Conservation (phyloP, 92 coral and sea anemone genomes). For the Epizoanthus rinbou region DNA sequence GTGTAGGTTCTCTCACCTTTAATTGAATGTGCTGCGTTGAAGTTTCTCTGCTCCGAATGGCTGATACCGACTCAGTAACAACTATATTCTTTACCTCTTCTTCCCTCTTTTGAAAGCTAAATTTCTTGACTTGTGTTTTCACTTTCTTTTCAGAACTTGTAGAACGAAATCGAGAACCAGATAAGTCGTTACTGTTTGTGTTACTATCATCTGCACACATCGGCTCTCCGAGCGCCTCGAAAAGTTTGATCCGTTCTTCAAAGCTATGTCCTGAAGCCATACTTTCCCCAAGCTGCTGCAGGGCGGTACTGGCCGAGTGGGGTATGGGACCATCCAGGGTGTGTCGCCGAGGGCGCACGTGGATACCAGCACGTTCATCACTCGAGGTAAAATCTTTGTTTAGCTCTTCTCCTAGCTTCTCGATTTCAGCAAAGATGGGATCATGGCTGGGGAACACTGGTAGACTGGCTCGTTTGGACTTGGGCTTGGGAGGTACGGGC, state of each 20-base stretch:
- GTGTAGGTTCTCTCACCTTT: not conserved
- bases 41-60: not conserved
- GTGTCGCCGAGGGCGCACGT: slow-evolving; percentile 11
- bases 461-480: slow-evolving; percentile 33
- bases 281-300: slow-evolving; percentile 10
- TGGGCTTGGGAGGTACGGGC: slow-evolving; percentile 31
- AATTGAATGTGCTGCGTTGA: not conserved
- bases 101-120: not conserved
- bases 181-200: not conserved
- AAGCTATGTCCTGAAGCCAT: slow-evolving; percentile 22
- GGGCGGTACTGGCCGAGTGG: not conserved
- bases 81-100: not conserved
- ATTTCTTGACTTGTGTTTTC: not conserved
- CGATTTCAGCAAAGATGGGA: slow-evolving; percentile 25
- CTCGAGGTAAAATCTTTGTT: not conserved
- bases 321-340: slow-evolving; percentile 24
- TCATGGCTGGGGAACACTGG: slow-evolving; percentile 32
- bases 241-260: slow-evolving; percentile 29
- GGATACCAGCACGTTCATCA: not conserved
- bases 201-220: not conserved
- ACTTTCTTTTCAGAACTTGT: not conserved
- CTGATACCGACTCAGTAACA: not conserved
- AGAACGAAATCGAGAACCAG: not conserved
- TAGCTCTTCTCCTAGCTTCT: not conserved
- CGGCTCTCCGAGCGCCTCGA: slow-evolving; percentile 10